Base-by-base conservation (phyloP, 2,888 invertebrate genomes). In the Oxyteleia sp. region DNA sequence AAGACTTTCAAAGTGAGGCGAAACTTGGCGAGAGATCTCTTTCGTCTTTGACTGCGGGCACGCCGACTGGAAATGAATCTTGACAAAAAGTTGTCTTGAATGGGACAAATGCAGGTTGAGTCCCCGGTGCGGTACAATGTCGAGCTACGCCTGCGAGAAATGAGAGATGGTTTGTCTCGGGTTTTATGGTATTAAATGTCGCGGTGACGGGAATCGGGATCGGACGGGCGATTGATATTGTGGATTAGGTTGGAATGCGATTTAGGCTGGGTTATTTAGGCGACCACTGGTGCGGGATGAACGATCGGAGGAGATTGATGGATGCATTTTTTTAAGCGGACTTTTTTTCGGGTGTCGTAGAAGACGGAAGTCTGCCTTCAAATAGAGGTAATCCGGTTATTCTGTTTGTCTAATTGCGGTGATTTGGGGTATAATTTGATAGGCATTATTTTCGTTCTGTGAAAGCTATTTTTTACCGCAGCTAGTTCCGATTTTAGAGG, bases 11-110 rank as follows among this genome's bases (percentile, higher is more conserved):
- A 55, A 53, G 55, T 3, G 29, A 43, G 32, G 49, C 45, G 18
- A 74, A 71, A 72, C 51, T 68, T 20, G 29, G 23, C 26, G 49
- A 64, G 53, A 41, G 55, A 29, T 74, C 61, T 53, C 68, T 74
- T 47, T 59, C 79, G 61, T 63, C 72, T 68, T 72, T 79, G 76
- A 78, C 71, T 71, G 59, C 49, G 49, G 32, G 3, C 64, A 18
- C 47, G 51, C 63, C 78, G 78, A 71, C 71, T 79, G 79, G 47
- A 79, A 79, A 79, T 49, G 71, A 64, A 71, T 71, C 64, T 66
- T 72, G 51, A 72, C 79, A 76, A 76, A 76, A 76, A 76, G 75
- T 66, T 57, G 66, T 43, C 76, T 23, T 57, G 47, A 68, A 68
- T 76, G 66, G 76, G 66, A 76, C 76, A 76, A 76, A 76, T 68